These are phyloP conservation scores for Sardina pilchardus DNA, from an alignment of 2,113 vertebrate species.

Conservation along the genomic window DNA sequence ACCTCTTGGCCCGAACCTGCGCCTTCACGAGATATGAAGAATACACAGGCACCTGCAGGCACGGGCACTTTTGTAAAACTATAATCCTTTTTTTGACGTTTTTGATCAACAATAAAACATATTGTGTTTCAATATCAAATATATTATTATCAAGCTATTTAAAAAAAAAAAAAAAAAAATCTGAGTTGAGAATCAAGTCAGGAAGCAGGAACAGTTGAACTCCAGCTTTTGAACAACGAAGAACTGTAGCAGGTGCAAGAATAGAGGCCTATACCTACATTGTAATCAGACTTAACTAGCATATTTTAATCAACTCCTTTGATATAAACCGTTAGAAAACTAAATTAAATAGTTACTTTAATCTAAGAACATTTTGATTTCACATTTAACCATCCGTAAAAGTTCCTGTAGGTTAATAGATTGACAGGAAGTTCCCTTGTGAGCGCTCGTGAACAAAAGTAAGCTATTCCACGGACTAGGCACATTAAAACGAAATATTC, in stretches of 20 bases:
- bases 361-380: background rate
- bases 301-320: background rate
- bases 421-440: background rate
- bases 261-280: background rate
- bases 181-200: background rate
- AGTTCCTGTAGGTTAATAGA: background rate
- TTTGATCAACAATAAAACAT: background rate
- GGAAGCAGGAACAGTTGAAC: background rate
- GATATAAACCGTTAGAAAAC: background rate
- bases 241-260: background rate
- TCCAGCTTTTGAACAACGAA: background rate
- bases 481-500: background rate
- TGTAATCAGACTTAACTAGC: background rate
- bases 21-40: background rate
- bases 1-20: slow-evolving; percentile 37
- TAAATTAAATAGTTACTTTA: background rate
- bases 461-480: background rate
- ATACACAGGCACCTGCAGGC: background rate
- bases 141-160: background rate
- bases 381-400: background rate
- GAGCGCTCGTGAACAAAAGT: background rate
- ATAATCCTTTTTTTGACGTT: background rate
- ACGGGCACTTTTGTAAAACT: background rate
- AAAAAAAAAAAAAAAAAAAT: no score
- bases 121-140: background rate